A percentile compares a stretch with the other conserved stretches of the same genome.
phyloP scores from a whole-genome alignment of 2,888 invertebrate species.

The Meghimatium bilineatum region DNA sequence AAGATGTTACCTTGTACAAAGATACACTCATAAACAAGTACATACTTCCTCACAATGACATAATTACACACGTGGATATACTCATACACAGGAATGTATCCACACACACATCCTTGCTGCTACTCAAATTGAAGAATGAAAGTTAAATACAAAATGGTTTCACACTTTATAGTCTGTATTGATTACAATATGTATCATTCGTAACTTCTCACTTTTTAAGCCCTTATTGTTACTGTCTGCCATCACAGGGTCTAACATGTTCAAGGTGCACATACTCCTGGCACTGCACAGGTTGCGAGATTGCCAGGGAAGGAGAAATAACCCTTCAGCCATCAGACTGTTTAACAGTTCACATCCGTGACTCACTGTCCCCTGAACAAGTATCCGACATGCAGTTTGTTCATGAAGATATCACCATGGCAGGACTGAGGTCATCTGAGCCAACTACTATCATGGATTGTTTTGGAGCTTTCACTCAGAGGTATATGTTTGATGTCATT shows the following conservation, averaged over 20 bases:
- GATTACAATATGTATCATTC: no score
- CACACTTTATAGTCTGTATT: no score
- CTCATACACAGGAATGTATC: no score
- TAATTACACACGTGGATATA: no score
- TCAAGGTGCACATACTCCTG: constrained; percentile 81
- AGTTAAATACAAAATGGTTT: no score
- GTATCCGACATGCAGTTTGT: constrained; percentile 75
- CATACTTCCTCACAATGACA: no score
- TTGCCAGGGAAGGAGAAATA: constrained; percentile 77
- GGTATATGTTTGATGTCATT: constrained; percentile 61
- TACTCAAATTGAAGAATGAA: no score
- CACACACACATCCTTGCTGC: no score
- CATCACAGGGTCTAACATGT: constrained; percentile 80
- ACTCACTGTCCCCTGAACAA: constrained; percentile 61
- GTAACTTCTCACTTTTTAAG: no score
- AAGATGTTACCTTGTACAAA: no score
- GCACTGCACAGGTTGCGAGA: constrained; percentile 81
- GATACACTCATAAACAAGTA: no score
- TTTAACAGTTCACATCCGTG: constrained; percentile 74
- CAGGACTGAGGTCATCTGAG: constrained; percentile 78
- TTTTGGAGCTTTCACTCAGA: constrained; percentile 81
- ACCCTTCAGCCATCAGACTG: constrained; percentile 80
- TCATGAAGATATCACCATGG: constrained; percentile 79
- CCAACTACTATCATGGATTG: constrained; percentile 82
- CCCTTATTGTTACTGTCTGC: no score